These are phyloP conservation scores for Bos taurus DNA, from an alignment of 2,113 vertebrate genomes.

Conservation along the genomic window ARS-UCD2.0 NC_037356.1:47535001-47535500, in stretches of 20 bases:
- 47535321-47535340: background rate
- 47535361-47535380: background rate
- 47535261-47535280: background rate
- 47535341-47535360: background rate
- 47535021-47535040: too few relatives aligned
- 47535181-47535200: accelerated
- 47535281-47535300: background rate
- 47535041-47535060: background rate
- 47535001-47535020: too few relatives aligned
- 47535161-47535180: background rate
- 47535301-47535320: accelerated
- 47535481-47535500: accelerated
- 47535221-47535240: accelerated
- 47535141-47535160: accelerated
- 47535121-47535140: background rate
- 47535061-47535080: background rate
- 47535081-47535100: accelerated
- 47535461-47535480: accelerated
- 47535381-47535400: background rate
- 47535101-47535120: background rate
- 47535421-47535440: background rate
- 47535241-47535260: accelerated
- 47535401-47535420: accelerated
- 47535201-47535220: accelerated
- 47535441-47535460: accelerated